Evolutionary conservation across 2,113 vertebrate species (phyloP), one percentile per base, ranked within the genome.

Genomic region (Colinus virginianus): DNA sequence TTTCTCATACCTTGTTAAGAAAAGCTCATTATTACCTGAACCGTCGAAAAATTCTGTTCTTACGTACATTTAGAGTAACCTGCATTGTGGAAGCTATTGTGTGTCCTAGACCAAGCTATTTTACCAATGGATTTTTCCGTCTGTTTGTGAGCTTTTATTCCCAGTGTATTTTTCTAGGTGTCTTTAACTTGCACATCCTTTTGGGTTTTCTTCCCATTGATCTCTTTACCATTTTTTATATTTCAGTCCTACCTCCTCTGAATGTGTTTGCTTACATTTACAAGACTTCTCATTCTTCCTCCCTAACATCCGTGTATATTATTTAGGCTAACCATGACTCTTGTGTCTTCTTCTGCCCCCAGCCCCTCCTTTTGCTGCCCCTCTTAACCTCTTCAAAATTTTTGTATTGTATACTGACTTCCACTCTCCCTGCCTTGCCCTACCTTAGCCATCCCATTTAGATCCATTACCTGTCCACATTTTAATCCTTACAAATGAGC

Each of bases 401-500:
- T 94, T 82, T 81, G 45, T 92, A 46, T 93, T 96, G 93, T 96
- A 94, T 93, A 95, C 95, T 88, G 85, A 91, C 93, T 95, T 94
- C 91, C 85, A 96, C 90, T 84, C 90, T 91, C 82, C 76, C 61
- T 95, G 85, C 72, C 68, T 96, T 94, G 34, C 69, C 40, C 58
- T 87, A 43, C 76, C 61, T 76, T 94, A 58, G 76, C 82, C 9
- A 25, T 76, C 56, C 66, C 85, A 66, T 75, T 94, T 93, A 95
- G 94, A 91, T 96, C 94, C 90, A 96, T 96, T 95, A 95, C 91
- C 95, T 96, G 96, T 96, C 95, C 91, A 78, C 5, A 0, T 71
- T 96, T 91, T 96, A 96, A 96, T 96, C 96, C 90, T 96, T 96
- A 96, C 93, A 96, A 94, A 96, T 95, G 95, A 93, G 91, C 76